A percentile compares a stretch with the other conserved stretches of the same genome.
phyloP scores from a whole-genome alignment of 2,888 invertebrate genomes.

The Lottia scabra region DNA sequence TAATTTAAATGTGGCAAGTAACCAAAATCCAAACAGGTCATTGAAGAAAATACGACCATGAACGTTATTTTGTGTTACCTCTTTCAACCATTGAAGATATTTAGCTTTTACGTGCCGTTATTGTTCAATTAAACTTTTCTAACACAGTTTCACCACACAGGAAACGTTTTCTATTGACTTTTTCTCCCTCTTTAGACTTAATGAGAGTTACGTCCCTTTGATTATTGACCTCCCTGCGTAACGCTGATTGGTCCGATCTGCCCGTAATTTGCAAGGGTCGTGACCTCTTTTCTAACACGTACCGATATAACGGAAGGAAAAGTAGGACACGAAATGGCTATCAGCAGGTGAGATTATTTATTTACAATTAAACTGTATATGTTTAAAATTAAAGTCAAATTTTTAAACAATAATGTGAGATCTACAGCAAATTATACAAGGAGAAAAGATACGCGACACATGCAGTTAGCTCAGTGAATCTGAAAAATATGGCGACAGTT shows the following conservation, averaged over 20 bases:
- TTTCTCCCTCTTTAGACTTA: neutral
- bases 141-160: neutral
- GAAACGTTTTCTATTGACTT: neutral
- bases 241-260: neutral
- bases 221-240: neutral
- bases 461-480: too few relatives aligned
- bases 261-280: neutral
- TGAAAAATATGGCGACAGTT: too few relatives aligned
- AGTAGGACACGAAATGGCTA: neutral
- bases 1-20: too few relatives aligned
- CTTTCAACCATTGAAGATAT: too few relatives aligned
- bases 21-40: too few relatives aligned
- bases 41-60: too few relatives aligned
- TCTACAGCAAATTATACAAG: too few relatives aligned
- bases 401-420: too few relatives aligned
- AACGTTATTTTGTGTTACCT: too few relatives aligned
- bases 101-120: too few relatives aligned
- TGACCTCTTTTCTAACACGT: neutral
- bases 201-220: neutral
- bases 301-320: neutral
- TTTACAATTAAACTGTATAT: neutral
- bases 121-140: neutral
- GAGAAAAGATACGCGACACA: too few relatives aligned
- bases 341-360: slow-evolving; percentile 1
- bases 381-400: too few relatives aligned